Conservation (phyloP, 2,797 vertebrate species). For the Malacoraja senta region DNA sequence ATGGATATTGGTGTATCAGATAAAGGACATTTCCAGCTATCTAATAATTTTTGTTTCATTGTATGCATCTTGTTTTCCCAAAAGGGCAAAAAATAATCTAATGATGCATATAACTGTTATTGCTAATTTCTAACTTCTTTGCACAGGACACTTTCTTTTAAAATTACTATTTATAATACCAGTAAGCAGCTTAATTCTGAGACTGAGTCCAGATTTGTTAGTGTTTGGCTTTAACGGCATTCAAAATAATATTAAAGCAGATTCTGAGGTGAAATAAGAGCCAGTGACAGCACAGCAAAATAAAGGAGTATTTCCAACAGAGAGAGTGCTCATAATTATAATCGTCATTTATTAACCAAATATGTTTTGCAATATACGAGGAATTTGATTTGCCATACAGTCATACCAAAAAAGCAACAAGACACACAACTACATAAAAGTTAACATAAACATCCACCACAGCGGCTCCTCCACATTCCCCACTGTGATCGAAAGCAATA, state of each 20-base stretch:
- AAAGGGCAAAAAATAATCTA: background rate
- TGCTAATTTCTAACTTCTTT: background rate
- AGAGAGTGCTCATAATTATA: too few relatives aligned
- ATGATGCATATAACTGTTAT: background rate
- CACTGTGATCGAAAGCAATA: too few relatives aligned
- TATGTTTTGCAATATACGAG: too few relatives aligned
- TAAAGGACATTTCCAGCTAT: too few relatives aligned
- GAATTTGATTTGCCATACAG: too few relatives aligned
- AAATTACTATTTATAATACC: background rate
- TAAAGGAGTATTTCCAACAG: background rate
- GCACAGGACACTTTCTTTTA: background rate
- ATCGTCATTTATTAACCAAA: too few relatives aligned
- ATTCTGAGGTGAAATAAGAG: background rate
- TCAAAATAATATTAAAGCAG: background rate
- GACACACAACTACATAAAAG: too few relatives aligned
- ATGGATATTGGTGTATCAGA: too few relatives aligned
- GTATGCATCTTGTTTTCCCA: background rate
- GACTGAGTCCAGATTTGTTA: background rate
- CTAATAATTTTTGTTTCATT: background rate
- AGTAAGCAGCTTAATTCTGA: background rate
- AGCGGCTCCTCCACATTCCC: too few relatives aligned
- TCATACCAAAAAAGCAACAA: too few relatives aligned
- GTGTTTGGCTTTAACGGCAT: background rate
- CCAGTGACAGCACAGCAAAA: too few relatives aligned
- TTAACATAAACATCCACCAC: too few relatives aligned